Conservation (phyloP, 2,888 invertebrate species). For the Iselma pallidipennis region DNA sequence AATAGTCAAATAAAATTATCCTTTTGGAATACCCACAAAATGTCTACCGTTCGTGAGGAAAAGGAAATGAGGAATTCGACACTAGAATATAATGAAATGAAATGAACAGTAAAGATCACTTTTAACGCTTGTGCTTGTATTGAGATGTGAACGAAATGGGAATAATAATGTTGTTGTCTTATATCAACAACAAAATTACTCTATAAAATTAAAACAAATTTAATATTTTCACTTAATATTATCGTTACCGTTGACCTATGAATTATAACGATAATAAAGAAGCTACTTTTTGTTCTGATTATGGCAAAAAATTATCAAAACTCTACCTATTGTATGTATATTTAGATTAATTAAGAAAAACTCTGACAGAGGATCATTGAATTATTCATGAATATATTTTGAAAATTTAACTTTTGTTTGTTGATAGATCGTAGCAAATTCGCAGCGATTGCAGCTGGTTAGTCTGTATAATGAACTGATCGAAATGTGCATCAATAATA, state of each 20-base stretch:
- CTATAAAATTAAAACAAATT: too few species aligned
- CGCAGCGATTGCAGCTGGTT: not conserved
- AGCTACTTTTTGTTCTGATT: too few species aligned
- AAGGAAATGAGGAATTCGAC: not conserved
- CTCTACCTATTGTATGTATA: too few species aligned
- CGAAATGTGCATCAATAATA: slow-evolving; percentile 5
- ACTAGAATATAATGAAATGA: not conserved
- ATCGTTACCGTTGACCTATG: too few species aligned
- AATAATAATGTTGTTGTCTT: too few species aligned
- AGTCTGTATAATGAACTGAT: slow-evolving; percentile 1
- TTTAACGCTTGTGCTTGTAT: not conserved
- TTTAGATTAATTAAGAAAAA: too few species aligned
- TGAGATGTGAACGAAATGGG: not conserved
- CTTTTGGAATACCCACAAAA: not conserved
- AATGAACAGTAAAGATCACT: not conserved
- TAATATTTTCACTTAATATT: too few species aligned
- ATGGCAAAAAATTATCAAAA: too few species aligned
- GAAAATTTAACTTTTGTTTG: not conserved
- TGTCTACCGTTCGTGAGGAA: not conserved
- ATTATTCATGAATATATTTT: too few species aligned
- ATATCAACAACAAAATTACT: too few species aligned
- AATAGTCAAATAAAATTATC: not conserved
- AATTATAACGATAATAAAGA: too few species aligned
- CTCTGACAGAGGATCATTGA: too few species aligned
- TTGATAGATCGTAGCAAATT: not conserved